These are phyloP conservation scores for Lethenteron reissneri DNA, from an alignment of 2,113 vertebrate genomes.

Conservation along the genomic window DNA sequence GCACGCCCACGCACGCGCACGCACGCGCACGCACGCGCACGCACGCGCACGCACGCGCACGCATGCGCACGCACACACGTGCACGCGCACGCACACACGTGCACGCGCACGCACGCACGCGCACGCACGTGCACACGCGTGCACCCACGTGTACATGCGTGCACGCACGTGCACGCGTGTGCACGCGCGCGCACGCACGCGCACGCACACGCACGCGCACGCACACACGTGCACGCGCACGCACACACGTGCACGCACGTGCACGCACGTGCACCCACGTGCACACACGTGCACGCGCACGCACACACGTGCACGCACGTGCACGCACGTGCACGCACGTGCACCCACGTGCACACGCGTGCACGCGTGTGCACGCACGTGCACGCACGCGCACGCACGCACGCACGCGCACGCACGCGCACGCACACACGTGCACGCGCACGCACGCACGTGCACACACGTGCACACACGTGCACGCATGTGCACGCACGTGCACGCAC, in stretches of 20 bases:
- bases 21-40: not conserved
- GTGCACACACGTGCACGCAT: too few species aligned
- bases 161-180: not conserved
- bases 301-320: not conserved
- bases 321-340: not conserved
- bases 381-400: too few species aligned
- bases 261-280: not conserved
- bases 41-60: slow-evolving; percentile 1
- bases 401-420: too few species aligned
- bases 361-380: too few species aligned
- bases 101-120: not conserved
- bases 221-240: not conserved
- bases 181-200: not conserved
- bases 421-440: too few species aligned
- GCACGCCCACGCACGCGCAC: not conserved
- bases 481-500: too few species aligned
- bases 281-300: not conserved
- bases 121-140: not conserved
- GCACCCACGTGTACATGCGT: not conserved
- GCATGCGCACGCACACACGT: not conserved
- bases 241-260: not conserved
- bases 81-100: not conserved
- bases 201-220: not conserved
- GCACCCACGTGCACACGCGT: too few species aligned
- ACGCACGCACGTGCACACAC: too few species aligned